phyloP scores from a whole-genome alignment of 2,797 vertebrate genomes.

The Alosa sapidissima region DNA sequence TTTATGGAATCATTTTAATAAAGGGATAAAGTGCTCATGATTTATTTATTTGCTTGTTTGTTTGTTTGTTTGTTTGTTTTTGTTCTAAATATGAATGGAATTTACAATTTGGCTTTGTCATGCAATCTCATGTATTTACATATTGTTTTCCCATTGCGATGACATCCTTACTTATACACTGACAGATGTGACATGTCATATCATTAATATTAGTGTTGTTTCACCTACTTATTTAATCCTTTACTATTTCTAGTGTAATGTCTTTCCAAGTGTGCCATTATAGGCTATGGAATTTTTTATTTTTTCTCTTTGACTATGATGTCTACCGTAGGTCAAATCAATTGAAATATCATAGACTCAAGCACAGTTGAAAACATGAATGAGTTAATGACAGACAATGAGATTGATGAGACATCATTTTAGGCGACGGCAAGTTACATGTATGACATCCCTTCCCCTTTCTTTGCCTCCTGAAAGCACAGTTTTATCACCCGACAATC shows the following conservation, averaged over 20 bases:
- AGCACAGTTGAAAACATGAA: neutral
- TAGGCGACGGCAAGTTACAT: neutral
- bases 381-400: neutral
- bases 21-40: slow-evolving; percentile 51
- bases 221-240: neutral
- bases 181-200: slow-evolving; percentile 1
- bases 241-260: neutral
- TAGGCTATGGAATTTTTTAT: neutral
- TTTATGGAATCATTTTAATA: slow-evolving; percentile 58
- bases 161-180: neutral
- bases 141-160: neutral
- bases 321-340: neutral
- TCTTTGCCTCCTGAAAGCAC: neutral
- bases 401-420: neutral
- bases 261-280: neutral
- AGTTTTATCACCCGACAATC: neutral
- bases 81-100: neutral
- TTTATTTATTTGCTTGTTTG: slow-evolving; percentile 35
- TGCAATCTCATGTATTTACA: neutral
- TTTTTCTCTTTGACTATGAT: neutral
- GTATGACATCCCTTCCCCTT: neutral
- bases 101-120: slow-evolving; percentile 3
- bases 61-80: slow-evolving; percentile 34
- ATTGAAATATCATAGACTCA: neutral
- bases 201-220: neutral